Base-by-base conservation (phyloP, 2,113 vertebrate species). In the Microcebus jonahi region DNA sequence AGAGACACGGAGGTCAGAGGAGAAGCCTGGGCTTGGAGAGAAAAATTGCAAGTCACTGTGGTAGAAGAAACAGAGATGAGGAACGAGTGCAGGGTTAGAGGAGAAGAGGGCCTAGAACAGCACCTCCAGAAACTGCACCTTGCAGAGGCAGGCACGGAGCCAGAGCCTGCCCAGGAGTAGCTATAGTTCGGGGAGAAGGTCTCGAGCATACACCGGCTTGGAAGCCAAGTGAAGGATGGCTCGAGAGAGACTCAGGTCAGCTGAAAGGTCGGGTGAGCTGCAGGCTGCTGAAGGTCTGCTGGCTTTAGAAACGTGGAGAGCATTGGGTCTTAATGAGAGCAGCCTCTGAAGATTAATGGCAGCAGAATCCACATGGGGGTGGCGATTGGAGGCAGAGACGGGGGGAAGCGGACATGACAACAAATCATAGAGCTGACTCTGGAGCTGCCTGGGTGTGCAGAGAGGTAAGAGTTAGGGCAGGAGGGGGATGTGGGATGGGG, bases 361-460 rank as follows among this genome's bases (percentile, higher is more conserved):
- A 3, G 82, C 11, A 65, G 68, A 39, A 13, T 25, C n/a, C 20
- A 0, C 0, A 0, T 0, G 10, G 36, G 39, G n/a, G 42, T 20
- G 3, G 7, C 31, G 2, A 11, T 11, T 12, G 1, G 48, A 89
- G 36, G 50, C 23, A 7, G 17, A 39, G 34, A 4, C 3, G 11
- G 2, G 2, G 25, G 67, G 42, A 21, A 68, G n/a, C 45, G 39
- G 21, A 93, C 61, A 11, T 6, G 36, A 12, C 0, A 11, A 31
- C 53, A 3, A 2, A 10, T 5, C 0, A 21, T 3, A 5, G 34
- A 21, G 27, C 34, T 10, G 27, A 29, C 42, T 65, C 29, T 57
- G 15, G 50, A 50, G 50, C 57, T 10, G 31, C 50, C 65, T 57
- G 27, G 53, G 6, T 27, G 10, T 68, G 31, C 63, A 25, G 67